These are phyloP conservation scores for Thermophis baileyi DNA, from an alignment of 2,113 vertebrate species.

Conservation along the genomic window DNA sequence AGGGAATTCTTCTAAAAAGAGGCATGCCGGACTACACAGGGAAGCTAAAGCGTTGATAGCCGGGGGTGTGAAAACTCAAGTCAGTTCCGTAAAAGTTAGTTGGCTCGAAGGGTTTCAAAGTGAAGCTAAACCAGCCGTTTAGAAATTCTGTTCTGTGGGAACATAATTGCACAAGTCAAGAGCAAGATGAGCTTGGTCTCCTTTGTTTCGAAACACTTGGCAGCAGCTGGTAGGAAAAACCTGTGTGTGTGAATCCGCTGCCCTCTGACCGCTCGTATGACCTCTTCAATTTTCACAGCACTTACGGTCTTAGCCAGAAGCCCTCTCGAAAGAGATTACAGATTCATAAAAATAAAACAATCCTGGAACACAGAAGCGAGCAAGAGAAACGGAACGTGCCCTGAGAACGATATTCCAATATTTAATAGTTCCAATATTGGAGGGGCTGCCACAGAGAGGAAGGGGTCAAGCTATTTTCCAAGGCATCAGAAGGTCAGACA, in stretches of 20 bases:
- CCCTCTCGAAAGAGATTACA: not conserved
- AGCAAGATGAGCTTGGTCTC: not conserved
- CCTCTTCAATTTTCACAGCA: not conserved
- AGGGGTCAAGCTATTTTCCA: too few species aligned
- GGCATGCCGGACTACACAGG: accelerated
- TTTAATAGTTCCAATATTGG: too few species aligned
- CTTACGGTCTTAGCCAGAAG: not conserved
- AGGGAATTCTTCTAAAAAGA: not conserved
- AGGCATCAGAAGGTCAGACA: too few species aligned
- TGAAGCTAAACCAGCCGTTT: not conserved
- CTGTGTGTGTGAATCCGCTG: too few species aligned
- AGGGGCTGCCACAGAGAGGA: too few species aligned
- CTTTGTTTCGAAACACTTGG: not conserved
- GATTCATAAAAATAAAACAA: not conserved
- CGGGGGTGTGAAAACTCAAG: not conserved
- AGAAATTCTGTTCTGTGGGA: not conserved
- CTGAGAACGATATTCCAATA: too few species aligned
- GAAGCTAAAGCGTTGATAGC: too few species aligned
- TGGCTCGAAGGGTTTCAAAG: not conserved
- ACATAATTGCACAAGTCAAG: not conserved
- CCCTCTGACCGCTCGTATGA: not conserved
- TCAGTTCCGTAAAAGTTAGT: not conserved
- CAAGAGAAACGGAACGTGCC: not conserved
- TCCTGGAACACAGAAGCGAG: not conserved
- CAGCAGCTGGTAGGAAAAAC: not conserved